These are phyloP conservation scores for Trematocara nigrifrons DNA, from an alignment of 2,113 vertebrate species.

Conservation along the genomic window DNA sequence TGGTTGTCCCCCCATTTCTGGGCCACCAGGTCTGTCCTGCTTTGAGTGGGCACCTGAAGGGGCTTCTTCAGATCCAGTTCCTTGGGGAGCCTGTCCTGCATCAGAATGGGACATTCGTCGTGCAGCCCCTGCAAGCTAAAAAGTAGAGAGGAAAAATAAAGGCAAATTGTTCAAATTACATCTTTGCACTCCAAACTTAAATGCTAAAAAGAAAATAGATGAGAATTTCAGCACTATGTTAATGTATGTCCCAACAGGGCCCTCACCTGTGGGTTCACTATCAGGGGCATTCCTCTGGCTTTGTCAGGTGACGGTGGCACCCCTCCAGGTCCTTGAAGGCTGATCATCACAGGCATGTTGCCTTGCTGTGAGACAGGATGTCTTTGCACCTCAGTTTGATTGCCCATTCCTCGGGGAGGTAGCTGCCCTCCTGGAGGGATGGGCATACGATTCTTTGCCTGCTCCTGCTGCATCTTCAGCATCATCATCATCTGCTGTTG, in stretches of 20 bases:
- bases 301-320: slow-evolving; percentile 93
- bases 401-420: slow-evolving; percentile 78
- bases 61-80: slow-evolving; percentile 78
- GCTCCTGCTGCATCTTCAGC: slow-evolving; percentile 94
- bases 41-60: slow-evolving; percentile 45
- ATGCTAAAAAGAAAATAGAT: neutral
- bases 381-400: slow-evolving; percentile 81
- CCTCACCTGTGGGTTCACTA: slow-evolving; percentile 77
- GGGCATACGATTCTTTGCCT: slow-evolving; percentile 80
- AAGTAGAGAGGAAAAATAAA: neutral
- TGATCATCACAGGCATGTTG: slow-evolving; percentile 90
- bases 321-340: slow-evolving; percentile 83
- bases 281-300: slow-evolving; percentile 82
- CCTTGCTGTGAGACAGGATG: slow-evolving; percentile 84
- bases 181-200: neutral
- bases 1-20: slow-evolving; percentile 72
- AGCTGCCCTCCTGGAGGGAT: slow-evolving; percentile 82
- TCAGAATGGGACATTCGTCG: slow-evolving; percentile 90
- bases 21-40: slow-evolving; percentile 62
- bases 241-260: neutral
- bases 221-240: neutral
- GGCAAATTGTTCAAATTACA: neutral
- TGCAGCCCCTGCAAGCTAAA: slow-evolving; percentile 73
- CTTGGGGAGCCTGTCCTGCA: slow-evolving; percentile 78
- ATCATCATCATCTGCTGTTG: slow-evolving; percentile 95